phyloP scores from a whole-genome alignment of 2,797 vertebrate species.

The Rhabdophis nuchalis region DNA sequence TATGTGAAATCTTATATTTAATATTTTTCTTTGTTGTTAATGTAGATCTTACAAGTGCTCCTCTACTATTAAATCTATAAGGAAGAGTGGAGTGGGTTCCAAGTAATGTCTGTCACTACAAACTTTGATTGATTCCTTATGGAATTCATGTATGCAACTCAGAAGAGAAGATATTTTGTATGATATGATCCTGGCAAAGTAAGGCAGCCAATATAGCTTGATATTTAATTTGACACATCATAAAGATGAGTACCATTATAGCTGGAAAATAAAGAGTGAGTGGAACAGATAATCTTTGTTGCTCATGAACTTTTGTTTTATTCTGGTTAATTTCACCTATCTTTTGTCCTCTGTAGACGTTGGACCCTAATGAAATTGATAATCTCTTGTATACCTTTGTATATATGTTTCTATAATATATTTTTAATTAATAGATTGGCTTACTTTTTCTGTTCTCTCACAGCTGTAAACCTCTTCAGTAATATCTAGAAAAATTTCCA shows the following conservation, averaged over 20 bases:
- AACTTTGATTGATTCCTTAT: background rate
- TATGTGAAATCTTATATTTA: background rate
- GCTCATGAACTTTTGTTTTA: constrained; percentile 22
- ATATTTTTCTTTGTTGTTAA: background rate
- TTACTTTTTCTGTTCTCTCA: background rate
- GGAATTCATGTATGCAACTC: background rate
- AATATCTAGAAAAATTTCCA: background rate
- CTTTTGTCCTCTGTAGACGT: constrained; percentile 19
- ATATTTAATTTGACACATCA: background rate
- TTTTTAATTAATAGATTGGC: background rate
- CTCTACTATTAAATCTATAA: background rate
- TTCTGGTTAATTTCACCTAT: background rate
- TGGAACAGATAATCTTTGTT: constrained; percentile 11
- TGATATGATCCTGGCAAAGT: background rate
- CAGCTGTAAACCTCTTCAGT: background rate
- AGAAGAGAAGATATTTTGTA: background rate
- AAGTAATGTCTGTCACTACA: background rate
- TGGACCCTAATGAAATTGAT: background rate
- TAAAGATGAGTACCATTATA: background rate
- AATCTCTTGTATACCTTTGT: background rate
- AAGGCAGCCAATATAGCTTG: background rate
- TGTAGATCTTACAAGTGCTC: background rate
- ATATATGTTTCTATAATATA: background rate
- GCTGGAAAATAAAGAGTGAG: background rate
- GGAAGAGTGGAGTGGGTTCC: background rate